Conservation (phyloP, 2,888 invertebrate species). For the Acleris sparsana region DNA sequence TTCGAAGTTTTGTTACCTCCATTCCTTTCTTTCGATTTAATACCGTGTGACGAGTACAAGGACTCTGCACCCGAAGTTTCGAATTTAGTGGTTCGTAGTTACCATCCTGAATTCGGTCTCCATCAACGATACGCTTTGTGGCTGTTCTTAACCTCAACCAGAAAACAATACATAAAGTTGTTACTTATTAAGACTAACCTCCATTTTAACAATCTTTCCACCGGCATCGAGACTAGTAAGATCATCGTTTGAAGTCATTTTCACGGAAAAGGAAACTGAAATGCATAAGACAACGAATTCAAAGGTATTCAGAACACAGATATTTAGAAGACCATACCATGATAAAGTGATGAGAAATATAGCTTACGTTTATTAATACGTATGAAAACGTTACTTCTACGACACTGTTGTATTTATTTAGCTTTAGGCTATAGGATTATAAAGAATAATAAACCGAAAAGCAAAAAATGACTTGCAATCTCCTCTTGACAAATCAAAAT, state of each 20-base stretch:
- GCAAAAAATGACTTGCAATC: conserved; percentile 35
- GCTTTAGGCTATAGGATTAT: conserved; percentile 4
- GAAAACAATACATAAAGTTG: neutral
- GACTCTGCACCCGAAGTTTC: too few relatives aligned
- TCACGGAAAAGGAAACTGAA: conserved; percentile 42
- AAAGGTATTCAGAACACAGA: neutral
- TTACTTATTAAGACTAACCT: conserved; percentile 65
- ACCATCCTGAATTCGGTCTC: too few relatives aligned
- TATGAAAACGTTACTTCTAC: neutral
- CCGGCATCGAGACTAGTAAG: conserved; percentile 72
- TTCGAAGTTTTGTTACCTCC: too few relatives aligned
- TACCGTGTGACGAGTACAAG: too few relatives aligned
- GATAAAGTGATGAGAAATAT: neutral
- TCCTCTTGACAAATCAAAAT: conserved; percentile 20
- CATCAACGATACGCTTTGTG: neutral
- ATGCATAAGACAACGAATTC: conserved; percentile 21
- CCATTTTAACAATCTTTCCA: conserved; percentile 84
- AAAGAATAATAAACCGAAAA: conserved; percentile 26
- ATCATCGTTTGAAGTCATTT: conserved; percentile 75
- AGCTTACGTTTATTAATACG: neutral
- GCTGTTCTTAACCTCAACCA: conserved; percentile 25
- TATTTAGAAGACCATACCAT: neutral
- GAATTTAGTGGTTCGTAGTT: too few relatives aligned
- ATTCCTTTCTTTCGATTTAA: too few relatives aligned
- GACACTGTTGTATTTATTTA: neutral